phyloP scores from a whole-genome alignment of 2,113 vertebrate species.

The Gallinago undulata region DNA sequence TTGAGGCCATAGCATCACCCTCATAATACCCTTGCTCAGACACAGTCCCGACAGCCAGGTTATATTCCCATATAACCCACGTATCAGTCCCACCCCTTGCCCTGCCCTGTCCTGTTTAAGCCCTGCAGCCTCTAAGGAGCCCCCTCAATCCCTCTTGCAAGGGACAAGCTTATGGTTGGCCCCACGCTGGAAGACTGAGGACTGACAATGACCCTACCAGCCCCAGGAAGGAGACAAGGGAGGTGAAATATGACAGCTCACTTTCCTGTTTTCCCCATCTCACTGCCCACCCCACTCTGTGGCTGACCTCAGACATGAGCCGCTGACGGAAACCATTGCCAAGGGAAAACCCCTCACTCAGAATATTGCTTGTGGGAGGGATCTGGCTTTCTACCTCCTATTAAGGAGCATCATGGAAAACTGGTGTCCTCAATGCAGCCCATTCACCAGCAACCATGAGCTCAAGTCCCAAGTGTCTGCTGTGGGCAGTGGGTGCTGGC shows the following conservation, averaged over 20 bases:
- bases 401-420: background rate
- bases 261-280: background rate
- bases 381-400: background rate
- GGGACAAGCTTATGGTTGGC: background rate
- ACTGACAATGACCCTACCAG: background rate
- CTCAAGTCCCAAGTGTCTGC: background rate
- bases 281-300: background rate
- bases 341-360: background rate
- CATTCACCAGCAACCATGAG: background rate
- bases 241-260: accelerated
- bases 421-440: background rate
- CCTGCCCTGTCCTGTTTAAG: background rate
- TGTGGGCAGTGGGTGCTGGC: background rate
- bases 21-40: background rate
- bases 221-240: background rate
- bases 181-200: background rate
- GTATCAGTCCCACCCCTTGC: accelerated
- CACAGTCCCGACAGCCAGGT: background rate
- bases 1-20: background rate
- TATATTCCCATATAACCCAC: background rate
- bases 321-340: accelerated
- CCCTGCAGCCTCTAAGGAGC: background rate
- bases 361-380: background rate
- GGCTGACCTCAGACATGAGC: background rate
- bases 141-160: background rate